Evolutionary conservation across 2,113 vertebrate genomes (phyloP), one percentile per base, ranked within the genome.

Genomic region (Ameiurus melas): DNA sequence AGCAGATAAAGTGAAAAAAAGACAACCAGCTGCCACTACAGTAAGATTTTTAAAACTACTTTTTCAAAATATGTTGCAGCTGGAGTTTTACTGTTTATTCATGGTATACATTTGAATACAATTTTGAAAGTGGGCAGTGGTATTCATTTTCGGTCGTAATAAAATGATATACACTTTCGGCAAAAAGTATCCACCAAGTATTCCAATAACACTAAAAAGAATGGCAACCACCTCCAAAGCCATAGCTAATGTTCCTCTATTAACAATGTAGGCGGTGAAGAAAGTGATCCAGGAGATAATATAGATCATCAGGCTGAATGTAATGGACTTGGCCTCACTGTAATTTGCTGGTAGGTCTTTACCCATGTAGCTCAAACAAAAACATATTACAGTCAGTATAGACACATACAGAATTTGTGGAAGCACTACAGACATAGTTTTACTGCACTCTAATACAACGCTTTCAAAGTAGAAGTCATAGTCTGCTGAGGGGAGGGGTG

Each of bases 301-400:
- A 91, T 94, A 97, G 87, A 97, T 93, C 93, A 95, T 92, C 88
- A 96, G 94, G 90, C 96, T 95, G 83, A 97, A 93, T 43, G 96
- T 95, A 89, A 97, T 93, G 87, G 94, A 95, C 90, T 96, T 97
- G 90, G 97, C 96, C 81, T 97, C 96, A 0, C 94, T 97, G 94
- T 97, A 97, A 94, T 95, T 97, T 84, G 96, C 96, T 3, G 96
- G 97, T 75, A 97, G 93, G 85, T 96, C 96, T 92, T 96, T 97
- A 51, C 97, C 96, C 91, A 94, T 86, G 93, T 97, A 97, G 92
- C 96, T 94, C 22, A 97, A 96, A 68, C 89, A 85, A 89, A 97
- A 97, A 86, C 95, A 97, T 19, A 93, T 55, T 64, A 94, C 3
- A 1, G 94, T 96, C 79, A 97, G 92, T 5, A 94, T 1, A 9